phyloP scores from a whole-genome alignment of 2,888 invertebrate species.

The Metopia argyrocephala region DNA sequence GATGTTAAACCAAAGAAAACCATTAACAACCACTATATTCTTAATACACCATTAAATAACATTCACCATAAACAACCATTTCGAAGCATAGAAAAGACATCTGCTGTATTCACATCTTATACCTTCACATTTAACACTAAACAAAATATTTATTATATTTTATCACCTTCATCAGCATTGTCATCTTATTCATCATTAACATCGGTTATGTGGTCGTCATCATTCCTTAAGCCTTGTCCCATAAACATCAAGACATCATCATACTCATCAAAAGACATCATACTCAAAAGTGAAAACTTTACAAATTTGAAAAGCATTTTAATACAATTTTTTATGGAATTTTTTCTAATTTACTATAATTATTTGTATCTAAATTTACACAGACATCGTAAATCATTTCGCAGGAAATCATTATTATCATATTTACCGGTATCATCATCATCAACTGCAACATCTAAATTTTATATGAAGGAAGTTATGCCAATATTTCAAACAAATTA shows the following conservation, averaged over 20 bases:
- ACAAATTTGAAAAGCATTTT: constrained; percentile 65
- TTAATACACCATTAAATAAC: constrained; percentile 46
- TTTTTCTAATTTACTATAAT: constrained; percentile 74
- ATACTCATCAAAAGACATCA: constrained; percentile 38
- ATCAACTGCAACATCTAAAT: constrained; percentile 27
- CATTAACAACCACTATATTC: constrained; percentile 43
- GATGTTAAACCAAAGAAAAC: constrained; percentile 65
- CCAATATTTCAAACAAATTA: constrained; percentile 12
- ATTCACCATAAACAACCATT: constrained; percentile 55
- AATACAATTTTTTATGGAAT: constrained; percentile 69
- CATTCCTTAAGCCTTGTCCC: constrained; percentile 46
- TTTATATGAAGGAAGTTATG: constrained; percentile 21
- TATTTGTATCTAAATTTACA: constrained; percentile 76
- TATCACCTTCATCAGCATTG: constrained; percentile 34
- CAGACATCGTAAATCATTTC: constrained; percentile 78
- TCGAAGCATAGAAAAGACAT: constrained; percentile 62
- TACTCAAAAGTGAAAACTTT: constrained; percentile 49
- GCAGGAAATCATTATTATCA: constrained; percentile 74
- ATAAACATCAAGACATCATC: constrained; percentile 28
- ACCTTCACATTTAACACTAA: constrained; percentile 22
- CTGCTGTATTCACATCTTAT: constrained; percentile 38
- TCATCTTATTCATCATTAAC: constrained; percentile 36
- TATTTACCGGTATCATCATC: constrained; percentile 26
- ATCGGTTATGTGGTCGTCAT: constrained; percentile 25
- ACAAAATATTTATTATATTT: constrained; percentile 20